Base-by-base conservation (phyloP, 2,888 invertebrate species). In the Drosophila ustulata region DNA sequence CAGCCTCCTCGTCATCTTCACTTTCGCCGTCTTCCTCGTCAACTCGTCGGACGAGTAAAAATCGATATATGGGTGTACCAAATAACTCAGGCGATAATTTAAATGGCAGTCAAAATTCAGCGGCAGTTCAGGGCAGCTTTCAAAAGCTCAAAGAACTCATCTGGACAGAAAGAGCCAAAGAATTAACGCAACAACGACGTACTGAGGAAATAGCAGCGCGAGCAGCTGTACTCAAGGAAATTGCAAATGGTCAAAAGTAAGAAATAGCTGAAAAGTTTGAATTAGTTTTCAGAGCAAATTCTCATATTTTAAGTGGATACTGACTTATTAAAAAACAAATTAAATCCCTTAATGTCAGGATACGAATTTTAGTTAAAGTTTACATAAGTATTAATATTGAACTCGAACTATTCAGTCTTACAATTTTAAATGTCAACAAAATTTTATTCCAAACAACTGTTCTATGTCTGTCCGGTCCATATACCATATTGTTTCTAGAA, bases 111-210 rank as follows among this genome's bases (percentile, higher is more conserved):
- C 79, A 72, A 28, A 90, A 89, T 69, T 69, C 83, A 2, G 83
- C 90, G 11, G 83, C 90, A 4, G 90, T 91, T 28, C 91, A 91
- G 52, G 92, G 92, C 2, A 92, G 90, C 82, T 97, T 97, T 90
- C 96, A 97, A 82, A 95, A 96, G 76, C 93, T 97, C 57, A 97
- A 96, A 93, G 96, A 97, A 86, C 90, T 97, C 76, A 95, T 97
- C 82, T 94, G 95, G 56, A 95, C 95, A 32, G 97, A 97, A 89
- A 94, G 96, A 50, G 95, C 96, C 1, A 94, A 95, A 47, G 96
- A 97, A 88, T 92, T 96, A 69, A 95, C 96, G 85, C 94, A 96
- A 90, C 96, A 96, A 91, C 94, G 96, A 75, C 94, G 95, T 71
- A 94, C 94, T 0, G 96, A 96, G 78, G 96, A 96, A 90, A 94